Conservation (phyloP, 2,797 vertebrate species). For the Antrozous pallidus region DNA sequence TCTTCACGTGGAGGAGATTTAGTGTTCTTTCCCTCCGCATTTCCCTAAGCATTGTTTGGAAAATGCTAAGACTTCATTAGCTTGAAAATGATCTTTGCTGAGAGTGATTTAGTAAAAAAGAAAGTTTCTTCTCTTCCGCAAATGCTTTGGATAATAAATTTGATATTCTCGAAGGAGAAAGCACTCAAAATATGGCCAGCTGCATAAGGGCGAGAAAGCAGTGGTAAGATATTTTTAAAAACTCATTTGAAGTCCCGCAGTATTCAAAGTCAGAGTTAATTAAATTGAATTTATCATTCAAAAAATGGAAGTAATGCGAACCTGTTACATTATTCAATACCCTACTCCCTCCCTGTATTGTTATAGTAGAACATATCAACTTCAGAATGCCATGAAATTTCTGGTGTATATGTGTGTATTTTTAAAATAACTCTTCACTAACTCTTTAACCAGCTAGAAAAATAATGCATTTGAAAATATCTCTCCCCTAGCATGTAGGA, state of each 20-base stretch:
- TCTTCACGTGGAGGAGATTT: not conserved
- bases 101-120: conserved; percentile 24
- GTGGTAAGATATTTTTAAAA: conserved; percentile 59
- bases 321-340: conserved; percentile 59
- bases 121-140: conserved; percentile 38
- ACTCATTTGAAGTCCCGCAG: conserved; percentile 50
- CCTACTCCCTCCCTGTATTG: conserved; percentile 20
- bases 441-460: conserved; percentile 1
- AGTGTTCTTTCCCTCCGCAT: not conserved
- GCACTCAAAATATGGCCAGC: conserved; percentile 37
- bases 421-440: not conserved
- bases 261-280: conserved; percentile 69
- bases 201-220: conserved; percentile 48
- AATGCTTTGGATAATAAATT: conserved; percentile 48
- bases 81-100: conserved; percentile 46
- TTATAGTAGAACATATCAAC: conserved; percentile 50
- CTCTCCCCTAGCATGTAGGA: not conserved
- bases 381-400: conserved; percentile 26
- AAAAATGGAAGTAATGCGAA: conserved; percentile 65
- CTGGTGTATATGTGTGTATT: not conserved
- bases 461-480: conserved; percentile 16
- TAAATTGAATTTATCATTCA: conserved; percentile 76
- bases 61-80: conserved; percentile 46
- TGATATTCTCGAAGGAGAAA: conserved; percentile 32
- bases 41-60: conserved; percentile 1